These are phyloP conservation scores for Cyprinodon diabolis DNA, from an alignment of 2,797 vertebrate genomes.

Conservation along the genomic window DNA sequence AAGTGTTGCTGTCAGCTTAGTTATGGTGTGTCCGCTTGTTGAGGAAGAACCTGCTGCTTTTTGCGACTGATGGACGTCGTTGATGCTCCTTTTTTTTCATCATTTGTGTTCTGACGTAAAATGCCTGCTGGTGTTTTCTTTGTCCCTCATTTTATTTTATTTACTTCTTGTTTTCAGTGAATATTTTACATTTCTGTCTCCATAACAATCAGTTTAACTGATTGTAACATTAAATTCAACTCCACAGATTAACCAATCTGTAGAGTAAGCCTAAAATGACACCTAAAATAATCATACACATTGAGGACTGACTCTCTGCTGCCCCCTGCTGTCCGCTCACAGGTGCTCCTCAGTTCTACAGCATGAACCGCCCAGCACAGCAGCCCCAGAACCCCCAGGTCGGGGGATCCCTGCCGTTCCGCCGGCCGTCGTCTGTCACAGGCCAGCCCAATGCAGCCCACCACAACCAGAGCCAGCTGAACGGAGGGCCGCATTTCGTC, in stretches of 20 bases:
- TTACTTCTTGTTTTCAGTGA: not conserved
- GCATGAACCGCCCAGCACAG: slow-evolving; percentile 93
- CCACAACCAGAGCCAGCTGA: slow-evolving; percentile 87
- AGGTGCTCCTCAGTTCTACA: slow-evolving; percentile 97
- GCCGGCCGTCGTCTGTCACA: slow-evolving; percentile 92
- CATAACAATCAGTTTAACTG: not conserved
- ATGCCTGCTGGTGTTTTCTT: slow-evolving; percentile 51
- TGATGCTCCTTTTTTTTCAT: no score
- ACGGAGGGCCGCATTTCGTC: slow-evolving; percentile 92
- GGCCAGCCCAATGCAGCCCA: slow-evolving; percentile 88
- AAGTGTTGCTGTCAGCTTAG: not conserved
- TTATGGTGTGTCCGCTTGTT: not conserved
- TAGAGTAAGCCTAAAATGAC: not conserved
- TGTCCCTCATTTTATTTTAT: not conserved
- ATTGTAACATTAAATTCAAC: no score
- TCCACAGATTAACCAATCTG: not conserved
- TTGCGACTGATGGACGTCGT: no score
- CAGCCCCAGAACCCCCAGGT: slow-evolving; percentile 85
- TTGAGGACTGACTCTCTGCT: slow-evolving; percentile 22
- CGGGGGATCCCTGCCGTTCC: slow-evolving; percentile 94
- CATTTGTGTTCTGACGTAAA: slow-evolving; percentile 28
- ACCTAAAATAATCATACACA: no score
- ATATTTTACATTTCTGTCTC: not conserved
- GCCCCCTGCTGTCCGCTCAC: slow-evolving; percentile 44
- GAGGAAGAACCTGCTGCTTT: not conserved